phyloP scores from a whole-genome alignment of 1,140 invertebrate species.

The Drosophila sucinea region DNA sequence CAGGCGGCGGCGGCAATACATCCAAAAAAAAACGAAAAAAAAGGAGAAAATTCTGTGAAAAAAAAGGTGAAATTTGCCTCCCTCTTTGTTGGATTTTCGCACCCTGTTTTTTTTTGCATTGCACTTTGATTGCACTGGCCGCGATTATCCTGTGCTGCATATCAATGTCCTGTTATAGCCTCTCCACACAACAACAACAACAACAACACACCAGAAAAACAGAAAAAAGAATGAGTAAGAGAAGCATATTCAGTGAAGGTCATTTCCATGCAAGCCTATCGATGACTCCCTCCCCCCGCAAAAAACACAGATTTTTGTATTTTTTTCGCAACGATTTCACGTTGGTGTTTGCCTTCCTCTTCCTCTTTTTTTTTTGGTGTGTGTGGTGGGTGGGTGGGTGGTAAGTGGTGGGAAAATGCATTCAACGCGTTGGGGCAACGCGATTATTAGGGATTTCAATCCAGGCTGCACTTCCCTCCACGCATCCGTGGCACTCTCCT shows the following conservation, averaged over 20 bases:
- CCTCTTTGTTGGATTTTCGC: slow-evolving; percentile 14
- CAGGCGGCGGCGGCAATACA: slow-evolving; percentile 50
- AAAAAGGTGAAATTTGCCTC: slow-evolving; percentile 24
- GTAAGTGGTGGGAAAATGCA: slow-evolving; percentile 52
- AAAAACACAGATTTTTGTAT: slow-evolving; percentile 67
- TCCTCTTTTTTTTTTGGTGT: slow-evolving; percentile 14
- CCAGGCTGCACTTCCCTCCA: slow-evolving; percentile 62
- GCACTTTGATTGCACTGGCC: slow-evolving; percentile 76
- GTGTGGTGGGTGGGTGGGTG: not conserved
- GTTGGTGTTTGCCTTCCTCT: not conserved
- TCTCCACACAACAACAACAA: not conserved
- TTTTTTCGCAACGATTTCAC: slow-evolving; percentile 51
- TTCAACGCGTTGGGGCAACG: slow-evolving; percentile 49
- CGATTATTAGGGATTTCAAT: slow-evolving; percentile 80
- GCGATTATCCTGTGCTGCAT: slow-evolving; percentile 77
- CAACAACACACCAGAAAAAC: slow-evolving; percentile 3
- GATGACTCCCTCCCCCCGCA: not conserved
- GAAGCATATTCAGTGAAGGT: slow-evolving; percentile 69
- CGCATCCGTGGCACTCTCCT: not conserved
- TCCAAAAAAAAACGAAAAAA: slow-evolving; percentile 32
- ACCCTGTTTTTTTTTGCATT: slow-evolving; percentile 38
- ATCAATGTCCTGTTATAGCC: slow-evolving; percentile 65
- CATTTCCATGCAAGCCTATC: slow-evolving; percentile 58
- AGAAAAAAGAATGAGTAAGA: not conserved
- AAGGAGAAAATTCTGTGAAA: not conserved